A percentile compares a stretch with the other conserved stretches of the same genome.
These are phyloP conservation scores for Colossoma macropomum DNA, from an alignment of 2,113 vertebrate species.

Conservation along the genomic window DNA sequence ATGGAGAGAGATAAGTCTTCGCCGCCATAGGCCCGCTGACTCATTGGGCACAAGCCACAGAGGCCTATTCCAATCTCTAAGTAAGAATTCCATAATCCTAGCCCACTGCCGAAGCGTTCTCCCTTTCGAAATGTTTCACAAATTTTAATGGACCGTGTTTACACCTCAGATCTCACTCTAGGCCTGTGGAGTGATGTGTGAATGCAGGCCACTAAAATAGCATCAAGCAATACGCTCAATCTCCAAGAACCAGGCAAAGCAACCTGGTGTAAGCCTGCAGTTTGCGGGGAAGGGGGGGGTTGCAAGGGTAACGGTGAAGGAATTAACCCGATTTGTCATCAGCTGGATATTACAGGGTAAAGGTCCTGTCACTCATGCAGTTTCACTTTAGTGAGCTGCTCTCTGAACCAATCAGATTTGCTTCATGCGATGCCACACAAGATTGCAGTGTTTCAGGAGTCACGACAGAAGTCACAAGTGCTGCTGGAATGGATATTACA, in stretches of 20 bases:
- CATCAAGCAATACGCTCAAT: conserved; percentile 3
- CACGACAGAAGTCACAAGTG: neutral
- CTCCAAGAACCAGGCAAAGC: neutral
- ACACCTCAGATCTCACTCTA: conserved; percentile 12
- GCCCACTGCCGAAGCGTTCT: neutral
- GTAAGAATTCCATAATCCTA: conserved; percentile 11
- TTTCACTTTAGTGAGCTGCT: neutral
- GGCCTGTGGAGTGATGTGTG: conserved; percentile 6
- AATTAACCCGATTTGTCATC: neutral
- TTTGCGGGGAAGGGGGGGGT: neutral
- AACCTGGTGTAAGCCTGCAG: neutral
- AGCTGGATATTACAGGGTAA: neutral
- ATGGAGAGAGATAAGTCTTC: conserved; percentile 38
- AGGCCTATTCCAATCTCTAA: neutral
- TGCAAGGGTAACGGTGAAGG: neutral
- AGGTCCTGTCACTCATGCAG: neutral
- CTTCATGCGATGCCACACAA: neutral
- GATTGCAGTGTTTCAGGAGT: neutral
- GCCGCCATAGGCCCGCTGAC: conserved; percentile 18
- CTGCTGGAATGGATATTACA: neutral
- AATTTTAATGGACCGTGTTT: conserved; percentile 15
- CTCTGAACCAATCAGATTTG: neutral
- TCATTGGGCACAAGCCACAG: neutral
- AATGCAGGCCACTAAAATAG: conserved; percentile 31
- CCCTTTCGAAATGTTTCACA: conserved; percentile 9